Evolutionary conservation across 1,140 invertebrate genomes (phyloP), one percentile per base, ranked within the genome.

Genomic region (Lepidurus apus): DNA sequence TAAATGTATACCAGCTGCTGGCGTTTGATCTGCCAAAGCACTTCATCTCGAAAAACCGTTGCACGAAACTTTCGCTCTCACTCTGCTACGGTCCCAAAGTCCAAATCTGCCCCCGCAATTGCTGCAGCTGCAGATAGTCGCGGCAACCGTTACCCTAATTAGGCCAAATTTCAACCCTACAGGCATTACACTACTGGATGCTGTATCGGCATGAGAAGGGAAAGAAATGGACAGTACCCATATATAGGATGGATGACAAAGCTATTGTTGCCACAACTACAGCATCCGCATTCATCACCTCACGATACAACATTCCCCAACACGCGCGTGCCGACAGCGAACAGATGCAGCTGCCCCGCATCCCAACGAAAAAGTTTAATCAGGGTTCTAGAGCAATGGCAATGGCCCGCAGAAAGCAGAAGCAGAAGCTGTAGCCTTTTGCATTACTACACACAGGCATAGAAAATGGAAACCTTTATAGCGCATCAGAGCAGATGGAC

Each of bases 331-430:
- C 53, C 53, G 53, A 65, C 53, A 65, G 53, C 8, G 21, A 65
- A 65, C 53, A 65, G 53, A 65, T 21, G 53, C 53, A 65, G 53
- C 53, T 65, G 53, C 53, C 53, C 53, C 53, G 53, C 53, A 65
- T 21, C 53, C 53, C 17, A 65, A 65, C 53, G n/a, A 65, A 13
- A 65, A 17, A 65, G 9, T 65, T 65, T 65, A 65, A 65, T 65
- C 53, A 21, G 53, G 53, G n/a, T 65, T 3, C 34, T 65, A 65
- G n/a, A 13, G 13, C 53, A 65, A 21, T 65, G 53, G 9, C 53
- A 65, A 65, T 65, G 53, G 53, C 53, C 53, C 53, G 53, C 53
- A 65, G 34, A 34, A 34, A 34, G 34, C 34, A 34, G 34, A 34
- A 34, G 34, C 53, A 17, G 53, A 65, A 65, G n/a, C 53, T n/a